Evolutionary conservation across 2,888 invertebrate species (phyloP).

Genomic region (Dugesia japonica): DNA sequence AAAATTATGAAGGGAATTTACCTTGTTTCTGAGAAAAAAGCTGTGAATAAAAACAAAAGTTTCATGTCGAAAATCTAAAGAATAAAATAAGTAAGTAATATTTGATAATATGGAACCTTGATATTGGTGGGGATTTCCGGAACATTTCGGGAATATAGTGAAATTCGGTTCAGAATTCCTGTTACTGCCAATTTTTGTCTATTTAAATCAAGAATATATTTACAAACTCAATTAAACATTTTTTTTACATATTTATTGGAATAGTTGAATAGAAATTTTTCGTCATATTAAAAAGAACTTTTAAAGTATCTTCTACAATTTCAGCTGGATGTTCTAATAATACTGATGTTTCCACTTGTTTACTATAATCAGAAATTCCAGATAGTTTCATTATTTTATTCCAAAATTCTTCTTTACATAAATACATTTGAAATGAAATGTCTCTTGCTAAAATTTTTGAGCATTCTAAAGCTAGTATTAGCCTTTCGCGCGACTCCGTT

Average conservation of each 20-base stretch:
- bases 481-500: neutral
- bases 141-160: neutral
- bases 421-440: neutral
- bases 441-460: neutral
- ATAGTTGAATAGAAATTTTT: neutral
- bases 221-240: neutral
- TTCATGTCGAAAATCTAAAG: slow-evolving; percentile 1
- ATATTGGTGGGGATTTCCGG: neutral
- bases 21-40: neutral
- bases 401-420: neutral
- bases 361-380: neutral
- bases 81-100: neutral
- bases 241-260: neutral
- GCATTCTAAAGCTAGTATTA: neutral
- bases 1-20: neutral
- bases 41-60: neutral
- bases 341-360: neutral
- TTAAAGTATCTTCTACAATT: neutral
- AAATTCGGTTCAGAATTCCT: neutral
- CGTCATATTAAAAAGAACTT: neutral
- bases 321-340: neutral
- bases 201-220: neutral
- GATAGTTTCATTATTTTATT: neutral
- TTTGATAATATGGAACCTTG: neutral
- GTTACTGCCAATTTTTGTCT: neutral